A percentile compares a stretch with the other conserved stretches of the same genome.
These are phyloP conservation scores for Lucilia cuprina DNA, from an alignment of 1,140 invertebrate genomes.

Conservation along the genomic window DNA sequence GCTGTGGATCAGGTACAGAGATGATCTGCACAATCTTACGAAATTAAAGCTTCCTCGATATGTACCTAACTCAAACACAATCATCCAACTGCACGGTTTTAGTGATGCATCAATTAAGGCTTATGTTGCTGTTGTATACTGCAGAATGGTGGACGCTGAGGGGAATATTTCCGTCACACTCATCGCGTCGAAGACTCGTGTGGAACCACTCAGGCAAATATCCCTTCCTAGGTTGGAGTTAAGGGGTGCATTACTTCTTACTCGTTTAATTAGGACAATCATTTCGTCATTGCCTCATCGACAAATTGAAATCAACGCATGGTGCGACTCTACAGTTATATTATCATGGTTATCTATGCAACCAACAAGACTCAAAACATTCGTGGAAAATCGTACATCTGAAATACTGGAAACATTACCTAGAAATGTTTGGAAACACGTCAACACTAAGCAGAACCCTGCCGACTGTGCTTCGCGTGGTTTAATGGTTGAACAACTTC, in stretches of 20 bases:
- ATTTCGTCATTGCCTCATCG: background rate
- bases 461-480: conserved; percentile 23
- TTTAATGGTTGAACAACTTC: no score
- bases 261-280: background rate
- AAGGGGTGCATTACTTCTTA: background rate
- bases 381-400: background rate
- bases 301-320: background rate
- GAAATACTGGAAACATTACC: conserved; percentile 20
- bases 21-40: conserved; percentile 43
- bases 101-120: background rate
- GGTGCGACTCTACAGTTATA: conserved; percentile 1
- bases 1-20: conserved; percentile 43
- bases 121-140: background rate
- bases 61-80: background rate
- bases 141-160: conserved; percentile 44
- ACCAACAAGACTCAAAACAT: conserved; percentile 12
- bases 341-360: background rate
- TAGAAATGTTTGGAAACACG: conserved; percentile 10
- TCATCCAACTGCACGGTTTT: background rate
- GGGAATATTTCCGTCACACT: conserved; percentile 50
- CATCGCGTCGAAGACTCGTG: conserved; percentile 4
- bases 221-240: conserved; percentile 10
- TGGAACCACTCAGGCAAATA: background rate
- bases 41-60: no score
- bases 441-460: conserved; percentile 2